Evolutionary conservation across 1,140 invertebrate genomes (phyloP).

Genomic region (Papilio glaucus): DNA sequence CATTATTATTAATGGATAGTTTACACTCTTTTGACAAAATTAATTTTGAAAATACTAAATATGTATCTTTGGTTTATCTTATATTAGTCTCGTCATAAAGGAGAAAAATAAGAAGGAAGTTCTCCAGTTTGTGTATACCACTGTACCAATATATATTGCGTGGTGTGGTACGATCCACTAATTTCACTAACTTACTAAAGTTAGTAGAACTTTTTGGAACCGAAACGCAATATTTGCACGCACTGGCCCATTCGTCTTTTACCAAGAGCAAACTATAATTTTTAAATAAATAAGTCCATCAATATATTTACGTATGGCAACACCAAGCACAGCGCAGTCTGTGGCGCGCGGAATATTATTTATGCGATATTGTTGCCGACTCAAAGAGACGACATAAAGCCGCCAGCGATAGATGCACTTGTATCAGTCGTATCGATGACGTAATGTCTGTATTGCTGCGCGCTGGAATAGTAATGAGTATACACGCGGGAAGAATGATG

Average conservation of each 20-base stretch:
- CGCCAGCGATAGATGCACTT: background rate
- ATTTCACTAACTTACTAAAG: too few relatives aligned
- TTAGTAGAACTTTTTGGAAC: too few relatives aligned
- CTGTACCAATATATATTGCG: background rate
- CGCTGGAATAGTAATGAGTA: too few relatives aligned
- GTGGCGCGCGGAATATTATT: constrained; percentile 1
- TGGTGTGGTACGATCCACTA: background rate
- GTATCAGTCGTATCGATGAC: background rate
- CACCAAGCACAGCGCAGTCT: background rate
- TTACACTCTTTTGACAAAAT: too few relatives aligned
- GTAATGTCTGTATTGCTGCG: too few relatives aligned
- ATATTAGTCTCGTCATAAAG: too few relatives aligned
- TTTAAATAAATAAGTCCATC: constrained; percentile 15
- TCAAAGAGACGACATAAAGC: background rate
- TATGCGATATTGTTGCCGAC: constrained; percentile 16
- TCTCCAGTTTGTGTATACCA: too few relatives aligned
- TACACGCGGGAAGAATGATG: too few relatives aligned
- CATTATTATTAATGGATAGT: too few relatives aligned
- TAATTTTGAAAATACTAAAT: too few relatives aligned
- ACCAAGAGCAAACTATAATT: constrained; percentile 5
- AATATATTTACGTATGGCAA: constrained; percentile 7
- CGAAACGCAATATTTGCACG: constrained; percentile 15
- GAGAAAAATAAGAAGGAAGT: too few relatives aligned
- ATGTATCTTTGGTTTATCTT: too few relatives aligned
- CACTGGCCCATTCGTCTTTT: background rate